Percentiles rank a stretch among this genome's conserved stretches.
Evolutionary conservation across 35 echinoderm and acorn worm species (phyloP).

Genomic region (Heliocidaris tuberculata): DNA sequence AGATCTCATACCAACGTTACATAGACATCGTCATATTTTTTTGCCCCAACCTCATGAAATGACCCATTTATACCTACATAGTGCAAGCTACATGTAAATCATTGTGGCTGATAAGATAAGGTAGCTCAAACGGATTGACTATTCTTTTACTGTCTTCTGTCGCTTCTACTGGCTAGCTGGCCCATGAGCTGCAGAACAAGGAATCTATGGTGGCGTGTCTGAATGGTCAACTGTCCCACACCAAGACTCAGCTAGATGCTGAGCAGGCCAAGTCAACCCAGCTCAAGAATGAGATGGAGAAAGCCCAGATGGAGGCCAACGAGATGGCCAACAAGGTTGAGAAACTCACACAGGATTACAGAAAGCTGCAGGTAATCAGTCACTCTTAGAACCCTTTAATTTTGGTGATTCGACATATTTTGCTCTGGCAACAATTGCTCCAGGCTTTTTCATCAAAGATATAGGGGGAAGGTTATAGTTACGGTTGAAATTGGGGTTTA

Average conservation of each 20-base stretch:
- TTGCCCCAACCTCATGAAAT: no score
- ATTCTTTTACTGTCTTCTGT: background rate
- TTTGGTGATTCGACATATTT: background rate
- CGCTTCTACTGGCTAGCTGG: background rate
- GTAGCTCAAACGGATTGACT: no score
- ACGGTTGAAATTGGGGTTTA: no score
- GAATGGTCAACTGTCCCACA: conserved; percentile 82
- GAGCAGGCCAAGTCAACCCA: conserved; percentile 55
- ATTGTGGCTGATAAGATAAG: no score
- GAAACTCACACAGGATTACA: conserved; percentile 66
- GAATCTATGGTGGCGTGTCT: conserved; percentile 80
- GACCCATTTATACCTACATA: no score
- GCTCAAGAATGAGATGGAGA: conserved; percentile 87
- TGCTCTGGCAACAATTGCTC: no score
- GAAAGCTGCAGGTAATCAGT: background rate
- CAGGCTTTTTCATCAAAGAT: no score
- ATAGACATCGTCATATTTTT: no score
- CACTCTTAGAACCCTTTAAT: background rate
- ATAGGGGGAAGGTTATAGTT: no score
- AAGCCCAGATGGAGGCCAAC: conserved; percentile 64
- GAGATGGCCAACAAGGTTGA: conserved; percentile 64
- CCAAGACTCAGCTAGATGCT: conserved; percentile 59
- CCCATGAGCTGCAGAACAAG: conserved; percentile 82
- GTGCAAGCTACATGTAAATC: no score
- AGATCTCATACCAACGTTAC: no score